Evolutionary conservation across 1,140 invertebrate species (phyloP), one percentile per base, ranked within the genome.

Genomic region (Drosophila azteca): DNA sequence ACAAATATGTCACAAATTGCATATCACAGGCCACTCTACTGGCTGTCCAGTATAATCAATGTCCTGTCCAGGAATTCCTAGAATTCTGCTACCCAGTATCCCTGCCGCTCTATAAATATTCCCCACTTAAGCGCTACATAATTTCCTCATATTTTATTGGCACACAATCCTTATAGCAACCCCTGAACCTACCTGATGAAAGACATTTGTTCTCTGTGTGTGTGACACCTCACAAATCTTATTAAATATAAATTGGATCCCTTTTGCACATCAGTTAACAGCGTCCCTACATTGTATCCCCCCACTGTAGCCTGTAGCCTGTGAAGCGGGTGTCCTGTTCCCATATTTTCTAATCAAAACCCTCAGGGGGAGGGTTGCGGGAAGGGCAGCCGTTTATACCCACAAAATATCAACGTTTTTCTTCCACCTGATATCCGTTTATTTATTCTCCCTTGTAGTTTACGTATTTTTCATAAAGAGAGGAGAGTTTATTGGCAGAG

Each of bases 301-400:
- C 24, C 5, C 17, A 20, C 17, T 20, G 17, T 20, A 20, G 0
- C 9, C 9, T 35, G 3, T 35, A 35, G 0, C 31, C 31, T 35
- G 3, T 5, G 35, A 4, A 13, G 35, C 9, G 11, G 11, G 11
- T 39, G 9, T 43, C 3, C 54, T 31, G 11, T 13, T 24, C 45
- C 46, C 54, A 60, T 60, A 60, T 60, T 60, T 60, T 50, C 57
- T 49, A 60, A 60, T 60, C 57, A 50, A 35, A 60, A 15, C 26
- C 31, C 46, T 22, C n/a, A n/a, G n/a, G 31, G 20, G 31, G 31
- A 3, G 35, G 5, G 17, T 5, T 24, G 17, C 9, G 35, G 41
- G 15, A 17, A 15, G 35, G 15, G 24, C 41, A 57, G 17, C 54
- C 24, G 24, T 44, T 57, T 57, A n/a, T 26, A n/a, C 2, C 22